Evolutionary conservation across 1,140 invertebrate species (phyloP).

Genomic region (Meloidogyne floridensis): DNA sequence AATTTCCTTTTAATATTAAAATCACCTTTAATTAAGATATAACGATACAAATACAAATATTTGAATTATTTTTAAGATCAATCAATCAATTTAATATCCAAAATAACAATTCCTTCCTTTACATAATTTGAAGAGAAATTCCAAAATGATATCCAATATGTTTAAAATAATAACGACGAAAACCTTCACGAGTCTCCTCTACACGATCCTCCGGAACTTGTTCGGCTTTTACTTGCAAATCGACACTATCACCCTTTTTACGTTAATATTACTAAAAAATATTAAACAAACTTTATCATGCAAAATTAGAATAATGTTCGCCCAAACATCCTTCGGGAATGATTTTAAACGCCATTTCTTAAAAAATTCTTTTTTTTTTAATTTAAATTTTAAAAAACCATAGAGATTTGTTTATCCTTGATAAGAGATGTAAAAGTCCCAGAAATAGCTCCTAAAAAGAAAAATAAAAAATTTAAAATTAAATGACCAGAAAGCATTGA

Average conservation of each 20-base stretch:
- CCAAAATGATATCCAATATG: conserved; percentile 69
- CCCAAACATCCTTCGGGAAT: background rate
- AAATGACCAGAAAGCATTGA: conserved; percentile 32
- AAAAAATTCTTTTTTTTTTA: background rate
- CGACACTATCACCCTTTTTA: conserved; percentile 68
- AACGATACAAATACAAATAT: background rate
- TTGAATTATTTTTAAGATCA: background rate
- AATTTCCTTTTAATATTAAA: too few species aligned
- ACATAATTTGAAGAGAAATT: conserved; percentile 65
- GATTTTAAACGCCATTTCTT: background rate
- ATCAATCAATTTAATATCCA: conserved; percentile 4
- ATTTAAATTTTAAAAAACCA: conserved; percentile 67
- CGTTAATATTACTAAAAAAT: conserved; percentile 70
- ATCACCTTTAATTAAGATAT: too few species aligned
- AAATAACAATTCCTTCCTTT: conserved; percentile 6
- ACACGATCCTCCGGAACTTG: conserved; percentile 48
- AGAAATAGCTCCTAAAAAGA: conserved; percentile 9
- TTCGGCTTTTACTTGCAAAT: conserved; percentile 47
- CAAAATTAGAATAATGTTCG: background rate
- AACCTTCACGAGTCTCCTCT: conserved; percentile 66
- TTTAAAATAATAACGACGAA: conserved; percentile 69
- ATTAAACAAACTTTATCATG: conserved; percentile 1
- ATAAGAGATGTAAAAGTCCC: background rate
- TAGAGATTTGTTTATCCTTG: conserved; percentile 87
- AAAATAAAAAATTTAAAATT: background rate